A percentile compares a stretch with the other conserved stretches of the same genome.
phyloP scores from a whole-genome alignment of 1,140 invertebrate species.

The Homarus americanus region DNA sequence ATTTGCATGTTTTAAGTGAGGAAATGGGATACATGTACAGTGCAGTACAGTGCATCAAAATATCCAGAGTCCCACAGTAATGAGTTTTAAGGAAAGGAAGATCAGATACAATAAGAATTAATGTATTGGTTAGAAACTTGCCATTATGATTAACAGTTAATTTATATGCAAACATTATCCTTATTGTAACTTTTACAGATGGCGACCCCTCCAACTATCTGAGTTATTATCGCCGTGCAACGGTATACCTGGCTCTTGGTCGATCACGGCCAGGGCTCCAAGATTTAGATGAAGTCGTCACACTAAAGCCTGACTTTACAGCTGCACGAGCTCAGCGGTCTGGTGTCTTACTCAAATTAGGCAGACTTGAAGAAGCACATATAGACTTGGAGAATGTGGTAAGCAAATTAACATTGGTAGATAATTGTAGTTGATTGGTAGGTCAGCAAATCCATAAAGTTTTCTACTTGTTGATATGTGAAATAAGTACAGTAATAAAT shows the following conservation, averaged over 20 bases:
- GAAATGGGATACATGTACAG: no score
- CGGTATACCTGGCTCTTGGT: conserved; percentile 96
- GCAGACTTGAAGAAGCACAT: conserved; percentile 88
- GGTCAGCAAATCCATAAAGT: not conserved
- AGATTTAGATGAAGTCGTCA: conserved; percentile 94
- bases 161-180: no score
- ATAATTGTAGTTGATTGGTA: not conserved
- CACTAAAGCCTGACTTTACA: conserved; percentile 96
- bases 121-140: no score
- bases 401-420: conserved; percentile 75
- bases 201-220: conserved; percentile 97
- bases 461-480: not conserved
- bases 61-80: no score
- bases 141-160: no score
- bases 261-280: conserved; percentile 96
- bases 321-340: conserved; percentile 92
- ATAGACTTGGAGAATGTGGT: conserved; percentile 91
- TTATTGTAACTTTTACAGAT: conserved; percentile 87
- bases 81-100: no score
- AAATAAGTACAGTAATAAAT: no score
- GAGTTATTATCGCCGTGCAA: conserved; percentile 96
- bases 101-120: no score
- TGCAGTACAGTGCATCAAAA: no score
- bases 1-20: no score
- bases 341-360: conserved; percentile 93